Base-by-base conservation (phyloP, 2,797 vertebrate genomes). In the Labeo calbasu region DNA sequence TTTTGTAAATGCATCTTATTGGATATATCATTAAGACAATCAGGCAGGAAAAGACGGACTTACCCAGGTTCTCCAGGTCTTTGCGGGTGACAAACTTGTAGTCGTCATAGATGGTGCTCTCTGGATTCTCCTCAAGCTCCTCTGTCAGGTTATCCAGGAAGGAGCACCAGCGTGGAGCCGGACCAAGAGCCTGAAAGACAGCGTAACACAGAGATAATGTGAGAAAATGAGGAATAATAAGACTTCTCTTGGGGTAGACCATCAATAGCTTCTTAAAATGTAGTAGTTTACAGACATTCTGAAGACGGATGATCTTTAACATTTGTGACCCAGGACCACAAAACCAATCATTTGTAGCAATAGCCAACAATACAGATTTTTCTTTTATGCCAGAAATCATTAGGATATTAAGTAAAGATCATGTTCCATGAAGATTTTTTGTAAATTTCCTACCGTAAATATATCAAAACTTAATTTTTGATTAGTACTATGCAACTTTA, bases 71-170 rank as follows among this genome's bases (percentile, higher is more conserved):
- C 78, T 99, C 98, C 86, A 99, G 95, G 88, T 99, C 98, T 90
- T 96, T 98, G 87, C 92, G 94, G 87, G 98, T 99, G 89, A 99
- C 97, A 17, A 99, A 99, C 91, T 99, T 99, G 92, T 99, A 99
- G 90, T 99, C 98, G 0, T 99, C 98, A 8, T 99, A 99, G 55
- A 99, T 97, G 0, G 97, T 98, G 93, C 93, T 97, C 91, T 99
- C 98, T 0, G 98, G 97, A 85, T 96, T 99, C 92, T 99, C 98
- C 91, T 99, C 98, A 77, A 99, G 89, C 80, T 99, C 98, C 86
- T 99, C 98, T 0, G 98, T 99, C 90, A 99, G 91, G 92, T 95
- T 99, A 92, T 99, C 98, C 43, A 99, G 92, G 94, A 99, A 99
- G 21, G 98, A 98, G 87, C 98, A 99, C 98, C 98, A 99, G 8